These are phyloP conservation scores for Pocillopora grandis DNA, from an alignment of 92 coral and sea anemone species.

Conservation along the genomic window DNA sequence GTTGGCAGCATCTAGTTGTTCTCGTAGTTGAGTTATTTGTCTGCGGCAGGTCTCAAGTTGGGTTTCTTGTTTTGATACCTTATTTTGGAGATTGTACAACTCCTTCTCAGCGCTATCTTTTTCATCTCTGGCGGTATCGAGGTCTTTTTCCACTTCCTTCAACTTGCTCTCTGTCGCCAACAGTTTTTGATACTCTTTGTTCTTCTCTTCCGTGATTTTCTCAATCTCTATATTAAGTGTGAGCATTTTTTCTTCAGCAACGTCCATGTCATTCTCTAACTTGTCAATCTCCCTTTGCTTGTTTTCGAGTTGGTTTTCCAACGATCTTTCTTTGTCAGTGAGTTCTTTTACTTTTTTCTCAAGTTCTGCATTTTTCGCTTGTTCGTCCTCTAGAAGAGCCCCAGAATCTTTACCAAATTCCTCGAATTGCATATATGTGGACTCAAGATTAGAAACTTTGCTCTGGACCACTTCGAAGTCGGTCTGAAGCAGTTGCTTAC, in stretches of 20 bases:
- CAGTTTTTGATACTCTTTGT: slow-evolving; percentile 81
- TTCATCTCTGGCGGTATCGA: slow-evolving; percentile 74
- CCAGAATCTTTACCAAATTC: slow-evolving; percentile 68
- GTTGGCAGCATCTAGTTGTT: slow-evolving; percentile 84
- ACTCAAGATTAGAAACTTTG: slow-evolving; percentile 79
- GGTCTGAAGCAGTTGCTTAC: slow-evolving; percentile 64
- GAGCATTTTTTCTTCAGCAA: slow-evolving; percentile 92
- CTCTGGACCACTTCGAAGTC: slow-evolving; percentile 77
- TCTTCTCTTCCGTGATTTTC: slow-evolving; percentile 78
- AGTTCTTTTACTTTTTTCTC: slow-evolving; percentile 71
- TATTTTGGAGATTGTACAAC: slow-evolving; percentile 70
- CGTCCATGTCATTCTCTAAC: slow-evolving; percentile 92
- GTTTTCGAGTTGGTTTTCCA: slow-evolving; percentile 51
- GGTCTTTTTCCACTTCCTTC: slow-evolving; percentile 87
- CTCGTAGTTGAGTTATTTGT: slow-evolving; percentile 77
- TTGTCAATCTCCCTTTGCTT: slow-evolving; percentile 78
- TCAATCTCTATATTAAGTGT: slow-evolving; percentile 86
- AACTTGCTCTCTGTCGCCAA: slow-evolving; percentile 80
- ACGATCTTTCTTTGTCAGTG: slow-evolving; percentile 44
- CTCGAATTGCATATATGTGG: slow-evolving; percentile 73
- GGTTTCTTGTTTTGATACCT: slow-evolving; percentile 86
- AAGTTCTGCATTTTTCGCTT: slow-evolving; percentile 64
- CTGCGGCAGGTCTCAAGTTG: slow-evolving; percentile 88
- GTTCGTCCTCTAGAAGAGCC: slow-evolving; percentile 67
- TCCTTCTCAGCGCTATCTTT: slow-evolving; percentile 91